Evolutionary conservation across 2,888 invertebrate species (phyloP), one percentile per base, ranked within the genome.

Genomic region (Cremastobaeus sp.): DNA sequence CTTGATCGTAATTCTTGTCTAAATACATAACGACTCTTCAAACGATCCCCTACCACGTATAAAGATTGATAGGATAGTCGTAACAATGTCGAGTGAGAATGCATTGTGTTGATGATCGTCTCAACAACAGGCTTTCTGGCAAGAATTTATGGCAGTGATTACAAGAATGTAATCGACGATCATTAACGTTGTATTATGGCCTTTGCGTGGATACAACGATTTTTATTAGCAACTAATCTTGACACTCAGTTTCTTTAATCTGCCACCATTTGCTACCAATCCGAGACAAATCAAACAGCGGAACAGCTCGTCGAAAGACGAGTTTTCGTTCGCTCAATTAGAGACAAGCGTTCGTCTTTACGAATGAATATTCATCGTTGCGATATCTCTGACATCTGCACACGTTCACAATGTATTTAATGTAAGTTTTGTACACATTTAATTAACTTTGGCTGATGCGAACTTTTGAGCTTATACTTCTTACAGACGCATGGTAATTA

Each of bases 91-190:
- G 65, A 71, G 75, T 73, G 79, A 78, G 81, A 78, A 81, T 81
- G 82, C 79, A 81, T 82, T 81, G 81, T 82, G 79, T 74, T 74
- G 59, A 55, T 76, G 76, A 52, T 74, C 74, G 52, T 74, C 72
- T 74, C 74, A 69, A 66, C 74, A 64, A 69, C 74, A 70, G 59
- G 55, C 65, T 76, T 74, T 74, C 77, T 75, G 75, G 60, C 76
- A 73, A 71, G 80, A 80, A 86, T 86, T 86, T 85, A 85, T 85
- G 79, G 83, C 68, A 76, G 85, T 83, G 85, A 86, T 86, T 86
- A 85, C 81, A 75, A 66, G 78, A 77, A 75, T 77, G 82, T 84
- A 83, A 85, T 84, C 82, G 82, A 84, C 83, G 81, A 80, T 85
- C 84, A 85, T 85, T 86, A 84, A 85, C 80, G 84, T 82, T 78